Evolutionary conservation across 2,888 invertebrate genomes (phyloP).

Genomic region (Eretmocerus hayati): DNA sequence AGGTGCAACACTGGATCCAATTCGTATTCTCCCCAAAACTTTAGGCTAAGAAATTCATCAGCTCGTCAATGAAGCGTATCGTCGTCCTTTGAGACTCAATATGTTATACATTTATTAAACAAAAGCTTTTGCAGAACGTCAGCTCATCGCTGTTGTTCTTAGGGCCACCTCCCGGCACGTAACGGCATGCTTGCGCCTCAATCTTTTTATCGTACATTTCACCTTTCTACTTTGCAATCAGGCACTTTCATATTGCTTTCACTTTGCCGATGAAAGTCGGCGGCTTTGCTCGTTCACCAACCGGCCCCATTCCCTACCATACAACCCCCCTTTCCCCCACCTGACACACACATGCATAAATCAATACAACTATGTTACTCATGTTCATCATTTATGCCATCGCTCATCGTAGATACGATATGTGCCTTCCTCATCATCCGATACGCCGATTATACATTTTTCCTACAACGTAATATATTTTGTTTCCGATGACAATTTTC

Average conservation of each 20-base stretch:
- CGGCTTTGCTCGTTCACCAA: too few relatives aligned
- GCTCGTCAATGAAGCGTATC: background rate
- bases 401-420: background rate
- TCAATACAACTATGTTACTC: background rate
- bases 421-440: too few relatives aligned
- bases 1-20: too few relatives aligned
- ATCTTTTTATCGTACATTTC: slow-evolving; percentile 45
- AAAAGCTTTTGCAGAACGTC: background rate
- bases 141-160: background rate
- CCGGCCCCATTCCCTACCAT: slow-evolving; percentile 29
- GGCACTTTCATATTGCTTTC: slow-evolving; percentile 49
- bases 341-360: background rate
- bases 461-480: too few relatives aligned
- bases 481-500: background rate
- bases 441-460: too few relatives aligned
- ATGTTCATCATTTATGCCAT: slow-evolving; percentile 11
- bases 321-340: slow-evolving; percentile 23
- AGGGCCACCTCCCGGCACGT: background rate
- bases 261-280: slow-evolving; percentile 47
- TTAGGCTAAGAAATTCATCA: too few relatives aligned
- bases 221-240: slow-evolving; percentile 49
- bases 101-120: background rate
- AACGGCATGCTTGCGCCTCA: background rate
- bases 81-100: background rate
- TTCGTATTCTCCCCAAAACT: too few relatives aligned